These are phyloP conservation scores for Eristalinus sepulchralis DNA, from an alignment of 2,888 invertebrate genomes.

Conservation along the genomic window DNA sequence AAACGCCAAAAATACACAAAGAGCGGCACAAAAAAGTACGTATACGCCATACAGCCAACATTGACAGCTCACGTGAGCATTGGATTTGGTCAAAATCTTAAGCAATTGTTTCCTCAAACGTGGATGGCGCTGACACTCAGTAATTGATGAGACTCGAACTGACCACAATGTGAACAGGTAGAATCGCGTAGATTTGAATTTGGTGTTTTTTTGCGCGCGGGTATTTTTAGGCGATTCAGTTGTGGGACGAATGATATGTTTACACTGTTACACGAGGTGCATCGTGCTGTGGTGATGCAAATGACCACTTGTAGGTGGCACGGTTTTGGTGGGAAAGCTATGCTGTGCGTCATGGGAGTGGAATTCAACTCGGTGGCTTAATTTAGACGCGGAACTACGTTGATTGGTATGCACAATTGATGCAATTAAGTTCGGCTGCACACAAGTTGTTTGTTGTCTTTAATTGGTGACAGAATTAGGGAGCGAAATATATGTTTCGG, in stretches of 20 bases:
- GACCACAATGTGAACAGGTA: not conserved
- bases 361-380: constrained; percentile 34
- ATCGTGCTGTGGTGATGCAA: constrained; percentile 17
- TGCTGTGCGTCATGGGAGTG: constrained; percentile 44
- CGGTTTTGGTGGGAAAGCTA: constrained; percentile 18
- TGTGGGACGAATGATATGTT: constrained; percentile 34
- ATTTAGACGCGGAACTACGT: constrained; percentile 52
- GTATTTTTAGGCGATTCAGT: not conserved
- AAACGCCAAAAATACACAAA: constrained; percentile 33
- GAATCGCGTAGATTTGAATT: not conserved
- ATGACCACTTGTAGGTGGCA: constrained; percentile 50
- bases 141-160: constrained; percentile 29
- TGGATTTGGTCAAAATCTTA: constrained; percentile 41
- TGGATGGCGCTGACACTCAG: constrained; percentile 60
- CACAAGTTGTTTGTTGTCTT: constrained; percentile 2
- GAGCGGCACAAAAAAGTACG: constrained; percentile 20
- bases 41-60: constrained; percentile 38
- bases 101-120: constrained; percentile 12
- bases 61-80: constrained; percentile 53
- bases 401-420: constrained; percentile 43
- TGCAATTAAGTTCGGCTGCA: constrained; percentile 26
- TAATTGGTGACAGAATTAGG: constrained; percentile 19
- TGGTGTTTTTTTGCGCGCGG: not conserved
- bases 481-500: not conserved
- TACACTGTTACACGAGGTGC: constrained; percentile 10